Percentiles rank a stretch among this genome's conserved stretches.
Conservation (phyloP, 2,888 invertebrate species). For the Parascotia fuliginaria region DNA sequence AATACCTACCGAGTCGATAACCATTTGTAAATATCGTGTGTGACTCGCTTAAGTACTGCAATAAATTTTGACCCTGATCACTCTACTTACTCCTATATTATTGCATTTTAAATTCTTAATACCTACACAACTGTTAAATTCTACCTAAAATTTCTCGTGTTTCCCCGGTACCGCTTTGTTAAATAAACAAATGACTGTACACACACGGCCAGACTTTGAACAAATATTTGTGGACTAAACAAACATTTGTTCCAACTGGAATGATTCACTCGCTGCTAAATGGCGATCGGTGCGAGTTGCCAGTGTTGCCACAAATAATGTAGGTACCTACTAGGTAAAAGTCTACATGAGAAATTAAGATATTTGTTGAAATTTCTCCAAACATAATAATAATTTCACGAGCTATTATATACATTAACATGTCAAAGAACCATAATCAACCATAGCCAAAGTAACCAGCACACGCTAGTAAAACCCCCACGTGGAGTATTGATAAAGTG, state of each 20-base stretch:
- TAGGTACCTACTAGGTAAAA: too few relatives aligned
- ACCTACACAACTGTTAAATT: background rate
- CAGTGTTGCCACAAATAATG: too few relatives aligned
- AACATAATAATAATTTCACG: too few relatives aligned
- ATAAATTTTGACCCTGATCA: too few relatives aligned
- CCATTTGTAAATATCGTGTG: too few relatives aligned
- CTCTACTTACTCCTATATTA: too few relatives aligned
- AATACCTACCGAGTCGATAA: too few relatives aligned
- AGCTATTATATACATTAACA: background rate
- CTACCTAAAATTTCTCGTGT: too few relatives aligned
- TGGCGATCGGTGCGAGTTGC: background rate
- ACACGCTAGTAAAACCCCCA: background rate
- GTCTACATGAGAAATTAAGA: too few relatives aligned
- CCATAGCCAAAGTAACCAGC: background rate
- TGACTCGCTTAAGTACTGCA: too few relatives aligned
- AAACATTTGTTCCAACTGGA: background rate
- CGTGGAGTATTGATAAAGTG: background rate
- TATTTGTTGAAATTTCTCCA: too few relatives aligned
- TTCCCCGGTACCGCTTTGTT: background rate
- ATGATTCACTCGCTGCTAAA: background rate
- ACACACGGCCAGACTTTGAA: background rate
- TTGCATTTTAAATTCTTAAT: too few relatives aligned
- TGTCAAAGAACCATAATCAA: background rate
- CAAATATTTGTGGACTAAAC: conserved; percentile 2
- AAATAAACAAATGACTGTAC: background rate